Conservation (phyloP, 2,113 vertebrate genomes). For the Picathartes gymnocephalus region DNA sequence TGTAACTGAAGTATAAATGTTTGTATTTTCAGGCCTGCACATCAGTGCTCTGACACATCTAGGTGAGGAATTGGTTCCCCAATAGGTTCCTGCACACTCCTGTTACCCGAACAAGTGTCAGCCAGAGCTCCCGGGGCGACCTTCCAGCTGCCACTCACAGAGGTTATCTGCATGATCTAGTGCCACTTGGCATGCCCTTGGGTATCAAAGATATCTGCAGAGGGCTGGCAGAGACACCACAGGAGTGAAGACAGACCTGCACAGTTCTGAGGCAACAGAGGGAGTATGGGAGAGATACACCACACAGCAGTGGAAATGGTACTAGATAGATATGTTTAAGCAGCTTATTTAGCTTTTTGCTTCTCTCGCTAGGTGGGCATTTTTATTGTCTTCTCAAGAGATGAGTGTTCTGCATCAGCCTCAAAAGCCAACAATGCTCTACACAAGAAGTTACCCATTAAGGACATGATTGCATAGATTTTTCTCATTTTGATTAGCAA, state of each 20-base stretch:
- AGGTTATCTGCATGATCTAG: background rate
- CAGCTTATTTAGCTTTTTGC: background rate
- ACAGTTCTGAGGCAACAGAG: background rate
- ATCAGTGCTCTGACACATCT: background rate
- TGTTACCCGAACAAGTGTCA: background rate
- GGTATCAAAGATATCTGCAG: background rate
- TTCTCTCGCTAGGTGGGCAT: background rate
- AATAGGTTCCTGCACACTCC: background rate
- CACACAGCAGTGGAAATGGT: background rate
- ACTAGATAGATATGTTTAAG: background rate
- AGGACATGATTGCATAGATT: background rate
- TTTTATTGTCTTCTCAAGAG: background rate
- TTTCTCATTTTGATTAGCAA: background rate
- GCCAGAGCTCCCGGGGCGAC: rapidly evolving
- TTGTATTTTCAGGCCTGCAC: background rate
- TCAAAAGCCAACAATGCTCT: background rate
- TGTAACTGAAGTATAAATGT: background rate
- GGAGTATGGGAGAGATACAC: background rate
- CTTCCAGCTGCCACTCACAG: background rate
- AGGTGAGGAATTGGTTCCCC: background rate
- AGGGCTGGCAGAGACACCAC: background rate
- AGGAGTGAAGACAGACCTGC: background rate
- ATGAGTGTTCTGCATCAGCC: background rate
- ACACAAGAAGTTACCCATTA: background rate
- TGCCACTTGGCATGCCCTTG: background rate